These are phyloP conservation scores for Hydrotaea cyrtoneurina DNA, from an alignment of 2,888 invertebrate species.

Conservation along the genomic window DNA sequence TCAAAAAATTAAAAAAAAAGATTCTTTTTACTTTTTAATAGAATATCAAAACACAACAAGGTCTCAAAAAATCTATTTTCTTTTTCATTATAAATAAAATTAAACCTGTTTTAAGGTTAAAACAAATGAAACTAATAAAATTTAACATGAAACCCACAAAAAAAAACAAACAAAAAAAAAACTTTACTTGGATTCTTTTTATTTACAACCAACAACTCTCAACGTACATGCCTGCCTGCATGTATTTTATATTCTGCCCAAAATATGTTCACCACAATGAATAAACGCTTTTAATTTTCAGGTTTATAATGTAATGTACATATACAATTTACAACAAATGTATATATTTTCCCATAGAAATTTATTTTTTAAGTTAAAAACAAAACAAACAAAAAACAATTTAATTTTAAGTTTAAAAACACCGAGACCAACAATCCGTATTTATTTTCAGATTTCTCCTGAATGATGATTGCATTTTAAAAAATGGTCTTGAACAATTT, in stretches of 20 bases:
- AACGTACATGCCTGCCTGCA: not conserved
- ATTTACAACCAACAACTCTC: not conserved
- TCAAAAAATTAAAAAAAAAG: not conserved
- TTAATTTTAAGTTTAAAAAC: slow-evolving; percentile 22
- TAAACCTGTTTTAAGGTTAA: slow-evolving; percentile 72
- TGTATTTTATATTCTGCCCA: slow-evolving; percentile 25
- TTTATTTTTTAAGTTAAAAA: slow-evolving; percentile 39
- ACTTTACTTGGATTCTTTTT: slow-evolving; percentile 19
- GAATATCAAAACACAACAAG: slow-evolving; percentile 6
- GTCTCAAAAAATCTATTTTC: slow-evolving; percentile 22
- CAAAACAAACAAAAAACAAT: not conserved
- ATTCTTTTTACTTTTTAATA: slow-evolving; percentile 18
- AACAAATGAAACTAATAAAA: slow-evolving; percentile 45
- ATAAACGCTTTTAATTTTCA: slow-evolving; percentile 62
- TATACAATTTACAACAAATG: slow-evolving; percentile 39
- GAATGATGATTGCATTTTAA: slow-evolving; percentile 20
- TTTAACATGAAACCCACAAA: slow-evolving; percentile 34
- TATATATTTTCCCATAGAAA: slow-evolving; percentile 29
- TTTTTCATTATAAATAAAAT: slow-evolving; percentile 45
- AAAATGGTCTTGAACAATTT: slow-evolving; percentile 14
- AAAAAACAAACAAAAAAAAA: slow-evolving; percentile 1
- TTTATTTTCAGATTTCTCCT: slow-evolving; percentile 39
- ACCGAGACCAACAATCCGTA: slow-evolving; percentile 10
- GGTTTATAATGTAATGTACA: slow-evolving; percentile 57
- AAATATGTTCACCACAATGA: slow-evolving; percentile 39